Conservation (phyloP, 2,888 invertebrate genomes). For the Alsophila aescularia region DNA sequence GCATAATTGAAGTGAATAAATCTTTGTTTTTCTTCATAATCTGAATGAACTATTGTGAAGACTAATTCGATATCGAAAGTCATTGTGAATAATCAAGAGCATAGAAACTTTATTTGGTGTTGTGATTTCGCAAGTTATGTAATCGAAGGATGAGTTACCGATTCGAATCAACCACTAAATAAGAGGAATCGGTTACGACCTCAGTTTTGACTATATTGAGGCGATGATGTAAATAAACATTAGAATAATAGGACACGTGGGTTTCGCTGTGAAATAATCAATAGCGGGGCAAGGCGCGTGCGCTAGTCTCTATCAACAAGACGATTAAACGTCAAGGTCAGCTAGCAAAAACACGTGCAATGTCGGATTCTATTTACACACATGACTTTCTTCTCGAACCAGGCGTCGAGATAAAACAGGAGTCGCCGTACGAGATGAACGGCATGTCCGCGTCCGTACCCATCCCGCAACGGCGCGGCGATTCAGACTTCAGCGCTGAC, state of each 20-base stretch:
- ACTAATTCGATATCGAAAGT: conserved; percentile 66
- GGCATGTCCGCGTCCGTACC: conserved; percentile 86
- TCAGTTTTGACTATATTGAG: conserved; percentile 38
- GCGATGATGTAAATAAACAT: conserved; percentile 44
- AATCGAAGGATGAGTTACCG: conserved; percentile 61
- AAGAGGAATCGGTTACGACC: conserved; percentile 1
- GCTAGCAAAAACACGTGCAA: conserved; percentile 81
- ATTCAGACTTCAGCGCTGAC: conserved; percentile 83
- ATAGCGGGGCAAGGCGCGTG: conserved; percentile 79
- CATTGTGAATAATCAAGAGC: conserved; percentile 76
- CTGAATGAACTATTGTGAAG: conserved; percentile 23
- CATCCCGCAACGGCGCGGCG: conserved; percentile 83
- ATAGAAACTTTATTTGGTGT: conserved; percentile 58
- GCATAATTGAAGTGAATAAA: conserved; percentile 14
- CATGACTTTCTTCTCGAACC: conserved; percentile 86
- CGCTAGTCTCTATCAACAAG: conserved; percentile 80
- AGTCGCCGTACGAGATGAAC: conserved; percentile 78
- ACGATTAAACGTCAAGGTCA: conserved; percentile 81
- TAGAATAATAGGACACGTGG: conserved; percentile 71
- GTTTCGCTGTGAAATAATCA: conserved; percentile 73
- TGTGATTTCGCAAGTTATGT: conserved; percentile 73
- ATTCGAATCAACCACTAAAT: conserved; percentile 1
- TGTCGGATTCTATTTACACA: conserved; percentile 86
- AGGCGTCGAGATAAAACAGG: conserved; percentile 86
- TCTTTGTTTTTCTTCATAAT: conserved; percentile 1